phyloP scores from a whole-genome alignment of 2,113 vertebrate genomes.

The Psophia crepitans region DNA sequence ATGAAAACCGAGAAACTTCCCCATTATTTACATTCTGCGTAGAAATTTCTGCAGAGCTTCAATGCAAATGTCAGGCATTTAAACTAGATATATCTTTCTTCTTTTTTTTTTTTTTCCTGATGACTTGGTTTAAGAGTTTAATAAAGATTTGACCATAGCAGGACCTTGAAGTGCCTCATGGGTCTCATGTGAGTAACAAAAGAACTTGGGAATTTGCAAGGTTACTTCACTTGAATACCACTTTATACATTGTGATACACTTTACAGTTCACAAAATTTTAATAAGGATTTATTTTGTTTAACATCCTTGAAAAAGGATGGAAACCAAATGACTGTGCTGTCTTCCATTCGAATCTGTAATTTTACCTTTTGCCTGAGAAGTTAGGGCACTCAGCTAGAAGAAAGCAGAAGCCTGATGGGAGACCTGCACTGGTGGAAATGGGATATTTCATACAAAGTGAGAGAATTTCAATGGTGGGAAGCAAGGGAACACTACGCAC shows the following conservation, averaged over 20 bases:
- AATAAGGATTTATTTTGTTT: neutral
- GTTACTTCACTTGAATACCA: neutral
- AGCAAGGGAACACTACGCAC: neutral
- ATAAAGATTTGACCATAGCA: neutral
- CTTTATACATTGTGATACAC: neutral
- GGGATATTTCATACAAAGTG: neutral
- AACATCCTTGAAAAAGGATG: neutral
- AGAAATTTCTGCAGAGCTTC: neutral
- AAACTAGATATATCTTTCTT: neutral
- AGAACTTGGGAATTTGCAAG: neutral
- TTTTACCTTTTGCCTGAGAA: neutral
- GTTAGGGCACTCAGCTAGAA: neutral
- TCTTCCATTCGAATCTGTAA: neutral
- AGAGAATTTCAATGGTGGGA: neutral
- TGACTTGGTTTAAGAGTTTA: neutral
- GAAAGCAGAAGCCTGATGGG: neutral
- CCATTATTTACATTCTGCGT: neutral
- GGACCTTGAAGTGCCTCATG: neutral
- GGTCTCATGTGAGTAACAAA: neutral
- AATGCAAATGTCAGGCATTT: neutral
- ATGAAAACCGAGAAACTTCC: neutral
- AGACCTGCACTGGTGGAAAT: neutral
- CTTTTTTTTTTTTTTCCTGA: neutral
- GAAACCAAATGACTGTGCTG: neutral
- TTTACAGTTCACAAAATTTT: slow-evolving; percentile 1